Evolutionary conservation across 2,888 invertebrate species (phyloP).

Genomic region (Nyleta sp.): DNA sequence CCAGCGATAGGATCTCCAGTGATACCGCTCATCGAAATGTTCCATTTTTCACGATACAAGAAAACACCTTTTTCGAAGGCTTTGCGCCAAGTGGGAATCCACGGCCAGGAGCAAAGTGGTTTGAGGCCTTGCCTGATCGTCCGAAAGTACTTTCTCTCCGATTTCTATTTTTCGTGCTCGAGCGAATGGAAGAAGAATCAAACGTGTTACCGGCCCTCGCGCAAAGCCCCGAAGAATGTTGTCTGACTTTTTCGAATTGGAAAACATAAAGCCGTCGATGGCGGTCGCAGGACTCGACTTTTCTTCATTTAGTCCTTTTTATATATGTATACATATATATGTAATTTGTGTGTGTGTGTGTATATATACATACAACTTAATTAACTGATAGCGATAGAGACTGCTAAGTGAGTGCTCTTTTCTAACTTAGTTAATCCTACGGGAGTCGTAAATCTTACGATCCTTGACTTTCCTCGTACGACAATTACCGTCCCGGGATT

Average conservation of each 20-base stretch:
- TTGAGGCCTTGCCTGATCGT: conserved; percentile 4
- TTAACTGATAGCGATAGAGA: conserved; percentile 15
- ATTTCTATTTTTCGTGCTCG: conserved; percentile 24
- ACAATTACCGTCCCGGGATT: conserved; percentile 31
- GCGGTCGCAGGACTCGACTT: too few species aligned
- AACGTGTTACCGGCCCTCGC: not conserved
- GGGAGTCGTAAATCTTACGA: conserved; percentile 32
- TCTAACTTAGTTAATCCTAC: conserved; percentile 17
- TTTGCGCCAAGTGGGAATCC: conserved; percentile 19
- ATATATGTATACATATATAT: too few species aligned
- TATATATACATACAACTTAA: too few species aligned
- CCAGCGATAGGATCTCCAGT: too few species aligned
- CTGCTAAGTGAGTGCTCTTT: conserved; percentile 2
- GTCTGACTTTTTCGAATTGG: conserved; percentile 1
- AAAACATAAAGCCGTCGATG: not conserved
- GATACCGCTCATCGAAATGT: too few species aligned
- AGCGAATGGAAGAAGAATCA: conserved; percentile 12
- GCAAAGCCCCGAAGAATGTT: conserved; percentile 13
- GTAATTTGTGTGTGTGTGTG: too few species aligned
- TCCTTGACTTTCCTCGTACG: conserved; percentile 29
- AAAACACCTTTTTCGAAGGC: conserved; percentile 11
- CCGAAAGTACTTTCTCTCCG: conserved; percentile 13
- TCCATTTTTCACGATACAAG: conserved; percentile 8
- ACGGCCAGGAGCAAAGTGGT: not conserved
- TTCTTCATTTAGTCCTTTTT: too few species aligned